Conservation (phyloP, 2,113 vertebrate species). For the Calidris pygmaea region DNA sequence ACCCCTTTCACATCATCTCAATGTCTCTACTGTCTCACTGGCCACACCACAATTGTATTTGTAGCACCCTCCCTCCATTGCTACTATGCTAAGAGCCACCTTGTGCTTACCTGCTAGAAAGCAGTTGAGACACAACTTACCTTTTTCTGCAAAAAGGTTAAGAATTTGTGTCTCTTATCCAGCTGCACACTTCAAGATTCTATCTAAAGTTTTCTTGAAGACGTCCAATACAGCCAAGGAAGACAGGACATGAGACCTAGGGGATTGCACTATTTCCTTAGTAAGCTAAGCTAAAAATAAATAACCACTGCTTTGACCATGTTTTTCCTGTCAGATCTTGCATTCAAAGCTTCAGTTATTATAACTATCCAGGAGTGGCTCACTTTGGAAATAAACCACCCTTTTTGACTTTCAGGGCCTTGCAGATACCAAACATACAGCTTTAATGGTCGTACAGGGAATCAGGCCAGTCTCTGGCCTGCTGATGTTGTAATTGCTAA, state of each 20-base stretch:
- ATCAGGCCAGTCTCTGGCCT: neutral
- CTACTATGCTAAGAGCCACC: neutral
- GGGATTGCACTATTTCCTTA: neutral
- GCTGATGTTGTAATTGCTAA: neutral
- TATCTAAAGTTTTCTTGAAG: neutral
- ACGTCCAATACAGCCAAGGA: neutral
- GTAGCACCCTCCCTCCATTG: neutral
- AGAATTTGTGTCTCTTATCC: neutral
- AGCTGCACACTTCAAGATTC: neutral
- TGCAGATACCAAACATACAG: neutral
- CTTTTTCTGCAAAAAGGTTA: neutral
- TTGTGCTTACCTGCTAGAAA: neutral
- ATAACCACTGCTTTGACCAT: neutral
- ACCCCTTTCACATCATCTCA: neutral
- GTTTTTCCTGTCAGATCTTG: neutral
- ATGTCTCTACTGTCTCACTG: neutral
- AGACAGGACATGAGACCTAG: neutral
- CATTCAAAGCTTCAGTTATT: neutral
- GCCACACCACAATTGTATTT: neutral
- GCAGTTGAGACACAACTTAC: neutral
- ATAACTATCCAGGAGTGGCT: neutral
- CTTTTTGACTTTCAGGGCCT: neutral
- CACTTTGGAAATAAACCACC: neutral
- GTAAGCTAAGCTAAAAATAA: constrained; percentile 9
- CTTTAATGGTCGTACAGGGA: neutral